phyloP scores from a whole-genome alignment of 2,113 vertebrate species.

The Xiphorhynchus elegans region DNA sequence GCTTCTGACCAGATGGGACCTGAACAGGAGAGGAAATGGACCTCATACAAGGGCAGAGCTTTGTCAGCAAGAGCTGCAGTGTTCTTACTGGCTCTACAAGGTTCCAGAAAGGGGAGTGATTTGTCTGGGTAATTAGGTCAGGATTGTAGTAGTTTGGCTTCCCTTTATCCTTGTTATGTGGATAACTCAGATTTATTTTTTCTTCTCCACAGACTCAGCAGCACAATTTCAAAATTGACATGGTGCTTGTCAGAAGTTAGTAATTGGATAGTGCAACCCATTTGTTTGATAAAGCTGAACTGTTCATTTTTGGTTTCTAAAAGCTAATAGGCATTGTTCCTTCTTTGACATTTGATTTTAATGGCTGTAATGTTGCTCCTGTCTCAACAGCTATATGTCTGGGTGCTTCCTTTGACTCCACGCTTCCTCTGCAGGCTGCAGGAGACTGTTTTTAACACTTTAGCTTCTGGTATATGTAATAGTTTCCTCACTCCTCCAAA shows the following conservation, averaged over 20 bases:
- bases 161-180: slow-evolving; percentile 53
- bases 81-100: not conserved
- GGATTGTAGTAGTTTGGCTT: slow-evolving; percentile 22
- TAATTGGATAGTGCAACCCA: slow-evolving; percentile 62
- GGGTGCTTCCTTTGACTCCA: slow-evolving; percentile 32
- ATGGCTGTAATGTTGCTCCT: slow-evolving; percentile 69
- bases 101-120: slow-evolving; percentile 11
- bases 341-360: slow-evolving; percentile 73
- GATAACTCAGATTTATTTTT: slow-evolving; percentile 46
- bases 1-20: not conserved
- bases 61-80: not conserved
- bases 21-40: not conserved
- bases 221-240: slow-evolving; percentile 62
- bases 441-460: slow-evolving; percentile 57
- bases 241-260: slow-evolving; percentile 62
- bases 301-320: slow-evolving; percentile 53
- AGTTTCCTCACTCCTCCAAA: not conserved
- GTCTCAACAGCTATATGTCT: slow-evolving; percentile 62
- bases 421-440: not conserved
- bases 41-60: not conserved
- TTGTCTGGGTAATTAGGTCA: slow-evolving; percentile 59
- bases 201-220: slow-evolving; percentile 15
- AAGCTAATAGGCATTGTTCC: slow-evolving; percentile 66
- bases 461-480: not conserved
- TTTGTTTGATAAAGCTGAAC: slow-evolving; percentile 71